Percentiles rank a stretch among this genome's conserved stretches.
phyloP scores from a whole-genome alignment of 2,888 invertebrate genomes.

The Abscondita cerata region DNA sequence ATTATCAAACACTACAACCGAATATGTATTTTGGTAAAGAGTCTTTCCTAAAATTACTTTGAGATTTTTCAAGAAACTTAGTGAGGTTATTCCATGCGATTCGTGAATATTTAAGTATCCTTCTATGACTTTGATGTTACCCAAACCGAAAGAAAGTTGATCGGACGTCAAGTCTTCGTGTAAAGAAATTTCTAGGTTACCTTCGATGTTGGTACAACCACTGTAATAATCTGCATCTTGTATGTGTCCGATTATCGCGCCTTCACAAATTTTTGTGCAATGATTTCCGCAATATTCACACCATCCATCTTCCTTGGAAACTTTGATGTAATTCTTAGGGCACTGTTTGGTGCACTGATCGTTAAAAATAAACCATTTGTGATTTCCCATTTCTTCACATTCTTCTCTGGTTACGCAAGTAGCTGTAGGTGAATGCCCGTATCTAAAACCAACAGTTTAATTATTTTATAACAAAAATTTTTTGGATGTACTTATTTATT shows the following conservation, averaged over 20 bases:
- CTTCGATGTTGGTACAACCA: constrained; percentile 81
- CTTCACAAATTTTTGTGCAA: constrained; percentile 62
- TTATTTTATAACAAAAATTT: background rate
- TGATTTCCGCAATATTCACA: constrained; percentile 49
- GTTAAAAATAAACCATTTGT: constrained; percentile 65
- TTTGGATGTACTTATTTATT: constrained; percentile 64
- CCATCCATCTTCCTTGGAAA: constrained; percentile 35
- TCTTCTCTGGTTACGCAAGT: constrained; percentile 73
- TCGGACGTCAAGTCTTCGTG: constrained; percentile 41
- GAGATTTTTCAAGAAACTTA: constrained; percentile 78
- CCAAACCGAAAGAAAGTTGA: constrained; percentile 71
- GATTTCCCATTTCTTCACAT: constrained; percentile 61
- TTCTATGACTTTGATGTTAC: constrained; percentile 73
- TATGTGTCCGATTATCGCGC: constrained; percentile 66
- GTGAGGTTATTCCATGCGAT: constrained; percentile 70
- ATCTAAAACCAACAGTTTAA: constrained; percentile 40
- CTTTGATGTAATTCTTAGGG: constrained; percentile 64
- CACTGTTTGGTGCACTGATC: constrained; percentile 70
- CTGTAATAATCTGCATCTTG: constrained; percentile 70
- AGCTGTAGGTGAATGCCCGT: constrained; percentile 38
- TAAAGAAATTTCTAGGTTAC: constrained; percentile 74
- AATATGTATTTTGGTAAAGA: constrained; percentile 61
- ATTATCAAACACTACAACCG: constrained; percentile 77
- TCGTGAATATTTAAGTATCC: constrained; percentile 77
- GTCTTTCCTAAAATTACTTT: constrained; percentile 70